phyloP scores from a whole-genome alignment of 2,888 invertebrate genomes.

The Acleris cristana region DNA sequence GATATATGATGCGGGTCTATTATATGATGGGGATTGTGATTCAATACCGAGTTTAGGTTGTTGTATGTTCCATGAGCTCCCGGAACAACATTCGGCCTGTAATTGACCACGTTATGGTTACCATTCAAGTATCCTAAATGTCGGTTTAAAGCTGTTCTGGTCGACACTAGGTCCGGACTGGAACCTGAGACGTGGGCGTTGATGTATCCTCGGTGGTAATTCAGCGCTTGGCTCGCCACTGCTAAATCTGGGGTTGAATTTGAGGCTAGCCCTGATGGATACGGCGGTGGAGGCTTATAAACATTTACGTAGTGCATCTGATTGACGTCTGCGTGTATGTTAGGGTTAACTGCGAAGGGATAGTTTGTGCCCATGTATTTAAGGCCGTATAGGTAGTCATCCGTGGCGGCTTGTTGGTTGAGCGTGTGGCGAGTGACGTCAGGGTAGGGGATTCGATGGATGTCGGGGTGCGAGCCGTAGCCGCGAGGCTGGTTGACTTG shows the following conservation, averaged over 20 bases:
- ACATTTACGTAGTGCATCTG: constrained; percentile 86
- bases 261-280: constrained; percentile 90
- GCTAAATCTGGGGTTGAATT: constrained; percentile 94
- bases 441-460: constrained; percentile 87
- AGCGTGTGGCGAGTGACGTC: constrained; percentile 85
- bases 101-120: constrained; percentile 63
- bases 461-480: constrained; percentile 90
- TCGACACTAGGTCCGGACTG: constrained; percentile 90
- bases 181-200: constrained; percentile 88
- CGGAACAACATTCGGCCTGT: constrained; percentile 67
- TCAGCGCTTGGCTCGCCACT: constrained; percentile 85
- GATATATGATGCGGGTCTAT: constrained; percentile 84
- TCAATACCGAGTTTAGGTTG: constrained; percentile 86
- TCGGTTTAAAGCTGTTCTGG: constrained; percentile 85
- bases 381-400: constrained; percentile 68
- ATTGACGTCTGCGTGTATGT: constrained; percentile 71
- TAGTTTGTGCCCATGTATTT: constrained; percentile 67
- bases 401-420: constrained; percentile 56
- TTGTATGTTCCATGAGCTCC: constrained; percentile 88
- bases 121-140: constrained; percentile 70
- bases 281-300: constrained; percentile 93
- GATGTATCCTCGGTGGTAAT: constrained; percentile 75
- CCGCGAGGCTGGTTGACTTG: constrained; percentile 69
- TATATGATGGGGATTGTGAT: constrained; percentile 80
- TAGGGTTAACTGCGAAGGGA: constrained; percentile 72